These are phyloP conservation scores for Drosophila leonis DNA, from an alignment of 2,888 invertebrate genomes.

Conservation along the genomic window DNA sequence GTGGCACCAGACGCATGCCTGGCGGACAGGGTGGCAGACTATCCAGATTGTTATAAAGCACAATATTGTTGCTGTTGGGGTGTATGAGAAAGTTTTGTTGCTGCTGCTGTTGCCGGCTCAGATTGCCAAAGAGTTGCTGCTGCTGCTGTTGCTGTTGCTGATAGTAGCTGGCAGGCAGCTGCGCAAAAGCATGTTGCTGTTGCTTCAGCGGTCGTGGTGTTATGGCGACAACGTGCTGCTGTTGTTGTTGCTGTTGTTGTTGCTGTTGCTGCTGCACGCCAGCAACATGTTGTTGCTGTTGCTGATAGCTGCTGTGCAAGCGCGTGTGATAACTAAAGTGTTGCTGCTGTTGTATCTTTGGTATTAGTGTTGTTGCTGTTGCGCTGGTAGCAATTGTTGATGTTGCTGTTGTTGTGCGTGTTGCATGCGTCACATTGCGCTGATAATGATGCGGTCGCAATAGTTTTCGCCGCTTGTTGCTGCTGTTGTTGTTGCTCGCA, in stretches of 20 bases:
- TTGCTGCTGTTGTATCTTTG: slow-evolving; percentile 60
- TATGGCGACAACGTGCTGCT: slow-evolving; percentile 54
- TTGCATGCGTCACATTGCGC: slow-evolving; percentile 75
- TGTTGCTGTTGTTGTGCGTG: slow-evolving; percentile 68
- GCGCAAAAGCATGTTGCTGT: slow-evolving; percentile 56
- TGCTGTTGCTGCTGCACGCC: slow-evolving; percentile 49
- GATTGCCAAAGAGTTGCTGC: slow-evolving; percentile 58
- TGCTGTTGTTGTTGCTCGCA: slow-evolving; percentile 55
- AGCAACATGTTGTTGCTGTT: slow-evolving; percentile 55
- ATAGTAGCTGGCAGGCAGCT: slow-evolving; percentile 59
- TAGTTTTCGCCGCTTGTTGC: slow-evolving; percentile 72
- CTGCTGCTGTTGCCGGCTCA: slow-evolving; percentile 59
- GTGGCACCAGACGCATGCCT: slow-evolving; percentile 81
- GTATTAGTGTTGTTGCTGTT: slow-evolving; percentile 57
- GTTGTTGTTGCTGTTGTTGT: slow-evolving; percentile 41
- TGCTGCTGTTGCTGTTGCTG: slow-evolving; percentile 60
- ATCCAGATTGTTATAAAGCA: slow-evolving; percentile 83
- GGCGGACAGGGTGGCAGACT: slow-evolving; percentile 84
- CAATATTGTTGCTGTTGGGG: slow-evolving; percentile 83
- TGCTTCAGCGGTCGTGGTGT: slow-evolving; percentile 55
- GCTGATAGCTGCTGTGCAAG: slow-evolving; percentile 54
- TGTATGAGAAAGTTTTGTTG: slow-evolving; percentile 82
- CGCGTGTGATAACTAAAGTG: slow-evolving; percentile 67
- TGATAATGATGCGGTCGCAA: slow-evolving; percentile 59
- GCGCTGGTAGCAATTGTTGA: slow-evolving; percentile 58